Percentiles rank a stretch among this genome's conserved stretches.
phyloP scores from a whole-genome alignment of 1,140 invertebrate species.

The Drosophila mauritiana region DNA sequence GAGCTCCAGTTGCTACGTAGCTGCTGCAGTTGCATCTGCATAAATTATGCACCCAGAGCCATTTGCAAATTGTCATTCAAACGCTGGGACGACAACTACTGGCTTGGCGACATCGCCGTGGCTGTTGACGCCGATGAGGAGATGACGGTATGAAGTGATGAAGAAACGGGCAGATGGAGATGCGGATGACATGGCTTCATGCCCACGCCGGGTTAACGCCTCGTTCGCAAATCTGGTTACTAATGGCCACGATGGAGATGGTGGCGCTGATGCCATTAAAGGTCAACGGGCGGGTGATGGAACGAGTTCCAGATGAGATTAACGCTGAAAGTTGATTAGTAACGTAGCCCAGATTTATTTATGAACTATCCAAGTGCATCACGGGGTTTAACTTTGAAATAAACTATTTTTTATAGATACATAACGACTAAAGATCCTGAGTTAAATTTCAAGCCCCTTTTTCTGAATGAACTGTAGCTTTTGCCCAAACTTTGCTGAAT shows the following conservation, averaged over 20 bases:
- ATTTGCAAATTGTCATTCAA: conserved; percentile 80
- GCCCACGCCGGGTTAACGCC: conserved; percentile 61
- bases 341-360: background rate
- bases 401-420: no score
- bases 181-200: conserved; percentile 32
- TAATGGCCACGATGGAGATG: conserved; percentile 15
- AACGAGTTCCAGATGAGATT: conserved; percentile 14
- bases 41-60: conserved; percentile 76
- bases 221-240: conserved; percentile 14
- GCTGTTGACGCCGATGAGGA: conserved; percentile 27
- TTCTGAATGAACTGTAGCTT: no score
- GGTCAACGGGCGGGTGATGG: conserved; percentile 38
- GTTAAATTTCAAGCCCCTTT: no score
- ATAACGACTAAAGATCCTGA: no score
- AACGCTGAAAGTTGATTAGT: background rate
- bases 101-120: conserved; percentile 40
- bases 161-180: conserved; percentile 16
- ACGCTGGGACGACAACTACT: conserved; percentile 33
- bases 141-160: conserved; percentile 7
- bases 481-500: no score
- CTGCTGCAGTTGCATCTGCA: conserved; percentile 60
- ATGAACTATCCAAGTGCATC: background rate
- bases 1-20: conserved; percentile 27
- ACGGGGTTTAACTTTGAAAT: no score
- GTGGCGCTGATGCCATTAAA: conserved; percentile 46